phyloP scores from a whole-genome alignment of 2,797 vertebrate species.

The Mormyrops attenuatus region DNA sequence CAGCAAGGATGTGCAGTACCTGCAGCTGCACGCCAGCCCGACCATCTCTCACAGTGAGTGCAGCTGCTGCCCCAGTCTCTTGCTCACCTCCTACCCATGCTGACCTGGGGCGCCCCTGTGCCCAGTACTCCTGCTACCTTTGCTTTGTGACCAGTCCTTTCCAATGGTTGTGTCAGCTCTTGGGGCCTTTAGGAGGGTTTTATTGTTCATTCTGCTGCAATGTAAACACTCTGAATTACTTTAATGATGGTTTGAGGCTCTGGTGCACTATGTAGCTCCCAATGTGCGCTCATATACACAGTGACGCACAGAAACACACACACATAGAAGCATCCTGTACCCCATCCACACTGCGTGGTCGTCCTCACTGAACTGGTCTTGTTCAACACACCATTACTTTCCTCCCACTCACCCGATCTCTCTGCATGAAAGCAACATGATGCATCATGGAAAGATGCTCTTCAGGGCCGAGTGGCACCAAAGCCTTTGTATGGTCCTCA shows the following conservation, averaged over 20 bases:
- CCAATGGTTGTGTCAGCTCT: neutral
- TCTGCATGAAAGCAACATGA: neutral
- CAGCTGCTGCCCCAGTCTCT: neutral
- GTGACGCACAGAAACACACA: neutral
- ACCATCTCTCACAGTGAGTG: constrained; percentile 63
- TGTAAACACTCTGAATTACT: neutral
- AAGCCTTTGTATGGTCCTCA: neutral
- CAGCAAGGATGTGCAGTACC: constrained; percentile 83
- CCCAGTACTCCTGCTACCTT: neutral
- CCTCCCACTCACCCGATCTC: neutral
- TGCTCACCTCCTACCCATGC: neutral
- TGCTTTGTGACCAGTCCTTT: neutral
- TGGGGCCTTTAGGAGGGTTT: neutral
- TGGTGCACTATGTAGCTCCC: neutral
- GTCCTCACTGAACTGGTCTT: neutral
- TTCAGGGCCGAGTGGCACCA: constrained; percentile 3
- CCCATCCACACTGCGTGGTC: neutral
- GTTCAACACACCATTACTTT: neutral
- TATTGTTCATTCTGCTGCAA: neutral
- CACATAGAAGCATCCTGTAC: neutral
- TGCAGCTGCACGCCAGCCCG: constrained; percentile 73
- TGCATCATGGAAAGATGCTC: neutral
- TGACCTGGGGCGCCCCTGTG: neutral
- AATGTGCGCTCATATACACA: neutral
- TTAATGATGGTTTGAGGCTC: neutral